Base-by-base conservation (phyloP, 1,140 invertebrate genomes). In the Trachymyrmex septentrionalis region DNA sequence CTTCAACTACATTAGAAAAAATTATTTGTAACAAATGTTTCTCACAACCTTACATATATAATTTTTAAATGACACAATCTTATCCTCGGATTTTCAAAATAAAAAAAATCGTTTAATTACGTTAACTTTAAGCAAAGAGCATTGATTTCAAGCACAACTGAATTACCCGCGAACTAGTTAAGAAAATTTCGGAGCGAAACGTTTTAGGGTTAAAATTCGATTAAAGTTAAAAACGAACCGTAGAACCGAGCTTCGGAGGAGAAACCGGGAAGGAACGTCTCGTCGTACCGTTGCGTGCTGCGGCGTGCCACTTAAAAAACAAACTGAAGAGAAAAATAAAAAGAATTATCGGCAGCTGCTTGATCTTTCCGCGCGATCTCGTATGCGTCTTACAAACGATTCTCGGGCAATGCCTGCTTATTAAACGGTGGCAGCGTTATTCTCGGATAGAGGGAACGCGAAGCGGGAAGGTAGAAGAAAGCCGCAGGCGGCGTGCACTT, bases 271-370 rank as follows among this genome's bases (percentile, higher is more conserved):
- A 55, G 59, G 59, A 19, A 53, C 12, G 14, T 12, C 16, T 55
- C 6, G n/a, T 38, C 50, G 9, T 44, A 21, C 61, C 75, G 21
- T 21, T 27, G 30, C 30, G 30, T 34, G 75, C 27, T 19, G 55
- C 24, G 19, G 14, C 19, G 50, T 55, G 19, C 21, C 53, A 73
- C 53, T 57, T 66, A 38, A 38, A 69, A 69, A 69, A 48, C 66
- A 21, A 69, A 69, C 57, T 34, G 34, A 5, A 3, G 63, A 57
- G 19, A 73, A 30, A 72, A 72, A 73, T 73, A 88, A 48, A 87
- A 89, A 91, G 88, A 91, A 91, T 89, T 78, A 86, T 88, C 88
- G 85, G 75, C 90, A 90, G 87, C 88, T 90, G 86, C 88, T 91
- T 90, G 82, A 91, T 91, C 86, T 91, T 90, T 92, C 91, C 82